A percentile compares a stretch with the other conserved stretches of the same genome.
Evolutionary conservation across 2,888 invertebrate genomes (phyloP).

Genomic region (Dioctria rufipes): DNA sequence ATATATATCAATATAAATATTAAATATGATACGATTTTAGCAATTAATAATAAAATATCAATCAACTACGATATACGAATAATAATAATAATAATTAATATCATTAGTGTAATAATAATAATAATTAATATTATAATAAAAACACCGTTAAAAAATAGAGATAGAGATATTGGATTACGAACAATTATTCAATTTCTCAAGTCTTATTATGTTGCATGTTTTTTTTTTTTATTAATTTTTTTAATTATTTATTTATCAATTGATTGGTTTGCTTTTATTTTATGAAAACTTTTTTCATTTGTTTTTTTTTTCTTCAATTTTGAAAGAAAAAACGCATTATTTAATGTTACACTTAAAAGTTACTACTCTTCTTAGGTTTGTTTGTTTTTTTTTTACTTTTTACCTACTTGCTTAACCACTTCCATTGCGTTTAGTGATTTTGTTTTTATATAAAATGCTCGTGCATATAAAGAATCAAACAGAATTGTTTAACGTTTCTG

Average conservation of each 20-base stretch:
- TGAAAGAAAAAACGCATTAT: constrained; percentile 1
- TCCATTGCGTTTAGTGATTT: too few species aligned
- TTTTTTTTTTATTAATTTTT: not conserved
- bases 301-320: constrained; percentile 18
- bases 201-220: constrained; percentile 56
- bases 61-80: constrained; percentile 57
- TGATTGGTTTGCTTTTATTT: constrained; percentile 40
- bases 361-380: not conserved
- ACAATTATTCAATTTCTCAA: constrained; percentile 55
- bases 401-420: not conserved
- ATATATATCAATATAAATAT: constrained; percentile 54
- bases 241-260: constrained; percentile 26
- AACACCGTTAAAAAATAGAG: constrained; percentile 56
- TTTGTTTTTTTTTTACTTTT: too few species aligned
- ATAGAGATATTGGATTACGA: constrained; percentile 53
- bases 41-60: constrained; percentile 53
- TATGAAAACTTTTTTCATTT: not conserved
- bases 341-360: constrained; percentile 25
- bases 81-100: constrained; percentile 47
- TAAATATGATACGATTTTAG: constrained; percentile 53
- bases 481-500: not conserved
- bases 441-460: too few species aligned
- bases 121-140: constrained; percentile 48
- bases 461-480: too few species aligned
- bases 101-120: constrained; percentile 25